A percentile compares a stretch with the other conserved stretches of the same genome.
Evolutionary conservation across 2,888 invertebrate genomes (phyloP).

Genomic region (Teleiodes luculella): DNA sequence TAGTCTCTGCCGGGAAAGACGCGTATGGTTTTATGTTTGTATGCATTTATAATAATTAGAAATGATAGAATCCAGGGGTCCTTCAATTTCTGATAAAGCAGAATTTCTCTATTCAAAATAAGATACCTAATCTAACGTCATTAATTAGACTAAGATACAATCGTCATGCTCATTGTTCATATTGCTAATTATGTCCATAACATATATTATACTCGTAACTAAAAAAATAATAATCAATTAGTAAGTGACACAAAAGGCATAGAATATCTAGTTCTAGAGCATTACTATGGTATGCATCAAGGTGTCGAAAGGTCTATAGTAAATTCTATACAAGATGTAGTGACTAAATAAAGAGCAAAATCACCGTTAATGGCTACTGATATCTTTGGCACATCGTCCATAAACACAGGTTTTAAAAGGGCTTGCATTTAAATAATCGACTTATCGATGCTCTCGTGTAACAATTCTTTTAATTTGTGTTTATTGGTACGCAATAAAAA

Average conservation of each 20-base stretch:
- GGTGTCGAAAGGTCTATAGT: constrained; percentile 7
- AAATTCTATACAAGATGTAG: constrained; percentile 21
- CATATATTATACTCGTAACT: not conserved
- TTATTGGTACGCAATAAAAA: too few species aligned
- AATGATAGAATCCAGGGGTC: too few species aligned
- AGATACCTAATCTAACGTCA: too few species aligned
- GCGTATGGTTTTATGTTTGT: too few species aligned
- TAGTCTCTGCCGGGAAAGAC: too few species aligned
- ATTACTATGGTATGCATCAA: constrained; percentile 13
- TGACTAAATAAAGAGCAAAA: constrained; percentile 61
- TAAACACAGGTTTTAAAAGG: constrained; percentile 40
- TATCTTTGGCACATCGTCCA: constrained; percentile 55
- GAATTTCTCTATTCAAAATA: too few species aligned
- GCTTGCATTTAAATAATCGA: constrained; percentile 24
- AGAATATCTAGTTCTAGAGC: not conserved
- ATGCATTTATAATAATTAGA: too few species aligned
- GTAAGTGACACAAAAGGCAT: not conserved
- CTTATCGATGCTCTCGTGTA: constrained; percentile 30
- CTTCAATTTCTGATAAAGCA: too few species aligned
- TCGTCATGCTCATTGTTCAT: too few species aligned
- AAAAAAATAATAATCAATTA: constrained; percentile 3
- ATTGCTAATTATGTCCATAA: constrained; percentile 6
- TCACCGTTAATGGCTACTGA: constrained; percentile 61
- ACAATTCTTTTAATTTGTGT: not conserved
- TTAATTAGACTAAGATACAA: too few species aligned